A percentile compares a stretch with the other conserved stretches of the same genome.
Conservation (phyloP, 2,113 vertebrate genomes). For the Anarhynchus alexandrinus region DNA sequence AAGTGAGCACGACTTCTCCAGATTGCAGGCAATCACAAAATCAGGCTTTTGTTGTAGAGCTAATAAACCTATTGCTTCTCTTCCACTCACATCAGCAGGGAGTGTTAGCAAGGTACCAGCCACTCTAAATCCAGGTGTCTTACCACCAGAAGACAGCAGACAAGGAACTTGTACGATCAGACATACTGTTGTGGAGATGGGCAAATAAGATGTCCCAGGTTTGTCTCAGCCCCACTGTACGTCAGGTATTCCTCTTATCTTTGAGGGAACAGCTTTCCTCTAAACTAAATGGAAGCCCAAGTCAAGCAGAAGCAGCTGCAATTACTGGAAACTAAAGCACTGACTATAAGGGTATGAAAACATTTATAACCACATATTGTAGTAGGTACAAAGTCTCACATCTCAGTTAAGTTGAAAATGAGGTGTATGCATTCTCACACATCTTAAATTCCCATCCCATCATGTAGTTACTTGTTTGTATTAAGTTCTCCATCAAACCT, state of each 20-base stretch:
- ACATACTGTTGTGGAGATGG: neutral
- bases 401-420: neutral
- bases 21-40: neutral
- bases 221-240: neutral
- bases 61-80: neutral
- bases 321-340: neutral
- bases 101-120: neutral
- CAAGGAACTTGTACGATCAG: neutral
- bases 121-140: neutral
- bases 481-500: neutral
- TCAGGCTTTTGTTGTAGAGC: neutral
- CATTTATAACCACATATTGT: neutral
- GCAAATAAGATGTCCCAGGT: neutral
- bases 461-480: neutral
- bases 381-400: neutral
- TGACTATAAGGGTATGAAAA: neutral
- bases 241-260: neutral
- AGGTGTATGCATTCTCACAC: neutral
- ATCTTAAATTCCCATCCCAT: neutral
- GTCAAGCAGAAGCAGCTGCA: neutral
- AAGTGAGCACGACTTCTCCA: neutral
- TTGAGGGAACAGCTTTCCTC: neutral
- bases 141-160: neutral
- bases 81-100: neutral
- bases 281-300: neutral